Evolutionary conservation across 1,140 invertebrate genomes (phyloP).

Genomic region (Procambarus virginalis): DNA sequence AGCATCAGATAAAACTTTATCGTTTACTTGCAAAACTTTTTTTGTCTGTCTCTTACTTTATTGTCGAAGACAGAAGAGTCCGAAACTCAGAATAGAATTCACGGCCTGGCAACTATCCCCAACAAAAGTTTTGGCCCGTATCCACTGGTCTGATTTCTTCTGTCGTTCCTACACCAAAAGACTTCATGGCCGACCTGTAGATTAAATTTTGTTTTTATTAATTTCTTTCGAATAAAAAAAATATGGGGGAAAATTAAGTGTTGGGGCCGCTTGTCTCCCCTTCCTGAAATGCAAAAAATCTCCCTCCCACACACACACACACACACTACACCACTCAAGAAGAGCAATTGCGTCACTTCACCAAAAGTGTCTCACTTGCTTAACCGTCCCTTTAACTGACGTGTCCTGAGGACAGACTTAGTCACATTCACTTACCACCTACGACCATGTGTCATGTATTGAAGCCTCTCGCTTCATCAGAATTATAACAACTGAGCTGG

Average conservation of each 20-base stretch:
- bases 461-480: constrained; percentile 3
- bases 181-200: constrained; percentile 29
- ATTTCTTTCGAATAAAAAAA: neutral
- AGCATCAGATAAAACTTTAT: constrained; percentile 46
- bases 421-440: neutral
- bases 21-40: constrained; percentile 8
- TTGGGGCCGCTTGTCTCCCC: too few species aligned
- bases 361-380: neutral
- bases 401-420: neutral
- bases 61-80: constrained; percentile 31
- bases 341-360: neutral
- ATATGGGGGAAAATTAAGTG: neutral
- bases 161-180: constrained; percentile 55
- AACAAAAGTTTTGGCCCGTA: constrained; percentile 64
- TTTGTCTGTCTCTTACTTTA: neutral
- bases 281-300: neutral
- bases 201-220: neutral
- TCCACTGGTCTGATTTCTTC: constrained; percentile 57
- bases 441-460: neutral
- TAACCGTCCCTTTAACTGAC: constrained; percentile 12
- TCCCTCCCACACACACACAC: too few species aligned
- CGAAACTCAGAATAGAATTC: constrained; percentile 44
- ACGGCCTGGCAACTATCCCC: constrained; percentile 50
- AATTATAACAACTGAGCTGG: neutral
- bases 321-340: too few species aligned